Evolutionary conservation across 1,140 invertebrate genomes (phyloP), one percentile per base, ranked within the genome.

Genomic region (Geopemphigus sp.): DNA sequence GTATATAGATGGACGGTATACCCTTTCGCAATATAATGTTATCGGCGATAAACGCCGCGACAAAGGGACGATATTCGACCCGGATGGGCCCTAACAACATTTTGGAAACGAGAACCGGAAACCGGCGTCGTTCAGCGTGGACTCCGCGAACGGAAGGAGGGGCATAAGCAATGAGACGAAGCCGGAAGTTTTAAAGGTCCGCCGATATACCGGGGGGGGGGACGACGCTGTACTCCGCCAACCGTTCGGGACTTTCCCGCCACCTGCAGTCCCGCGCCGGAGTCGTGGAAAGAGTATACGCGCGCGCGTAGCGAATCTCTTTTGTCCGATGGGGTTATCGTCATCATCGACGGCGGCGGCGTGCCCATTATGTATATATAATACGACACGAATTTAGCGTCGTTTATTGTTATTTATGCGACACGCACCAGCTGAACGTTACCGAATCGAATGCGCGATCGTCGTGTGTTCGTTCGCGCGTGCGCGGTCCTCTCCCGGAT

Each of bases 21-120:
- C 45, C 66, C 66, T 50, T 68, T 29, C 26, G 47, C 66, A 22
- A n/a, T 15, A 70, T 53, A 24, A 45, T 45, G 11, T 45, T 45
- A 50, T 5, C 47, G 74, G 29, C 57, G 74, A 63, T 78, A 78
- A 63, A 78, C 74, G 74, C 15, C 24, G n/a, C 74, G 39, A 78
- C 39, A 78, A 78, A 61, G 39, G 56, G 22, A 57, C 54, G 72
- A 78, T 50, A 61, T 76, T 76, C 32, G 53, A 76, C 54, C 56
- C 54, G 72, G 72, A 74, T 45, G 53, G 54, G 57, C 22, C 24
- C 61, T 50, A 63, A 78, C 56, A 78, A 78, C 56, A n/a, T 63
- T 78, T 78, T 78, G 57, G 74, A 63, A 78, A 78, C 57, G 74
- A 61, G 74, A 78, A 61, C 56, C 74, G 74, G 74, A 78, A 78